Base-by-base conservation (phyloP, 2,113 vertebrate species). In the Leptocoma aspasia region DNA sequence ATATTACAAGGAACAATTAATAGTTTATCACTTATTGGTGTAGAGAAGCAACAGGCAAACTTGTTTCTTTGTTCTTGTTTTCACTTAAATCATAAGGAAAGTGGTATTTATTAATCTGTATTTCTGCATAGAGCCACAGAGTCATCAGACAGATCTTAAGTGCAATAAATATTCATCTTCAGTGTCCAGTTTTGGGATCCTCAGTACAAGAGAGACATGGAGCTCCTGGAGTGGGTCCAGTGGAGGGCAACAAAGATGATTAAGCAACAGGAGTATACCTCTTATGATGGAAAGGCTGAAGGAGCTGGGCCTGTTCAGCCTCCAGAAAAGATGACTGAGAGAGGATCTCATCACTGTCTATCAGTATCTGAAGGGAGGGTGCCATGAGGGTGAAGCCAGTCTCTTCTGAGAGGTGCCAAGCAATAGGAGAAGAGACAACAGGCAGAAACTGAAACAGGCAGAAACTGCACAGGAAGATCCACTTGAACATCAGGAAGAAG, bases 101-200 rank as follows among this genome's bases (percentile, higher is more conserved):
- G 7, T 4, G 0, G 4, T 24, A 44, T 57, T 57, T 60, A 2
- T 56, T 77, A 8, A 49, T 26, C 5, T 33, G 3, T 65, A 6
- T 73, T 86, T 78, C 44, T 73, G 11, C 6, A 10, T 1, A 44
- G 18, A 88, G 3, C 13, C 27, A 52, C 24, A 35, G 54, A 60
- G 22, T 19, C 16, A 69, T 37, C 27, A 77, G 30, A 5, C 2
- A 76, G 42, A 18, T 85, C 30, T 54, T 45, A 64, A 53, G 27
- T 9, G 4, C 33, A 45, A 15, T 11, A 13, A 47, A 39, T 45
- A 5, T 39, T 19, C 18, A 33, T 28, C 18, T 53, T 50, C 23
- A 33, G 14, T 15, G 28, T 14, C 45, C 28, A 24, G 11, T 69
- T 53, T 26, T 60, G 45, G 23, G 27, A 15, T 77, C 15, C 18